Evolutionary conservation across 2,113 vertebrate genomes (phyloP).

Genomic region (Candoia aspera): DNA sequence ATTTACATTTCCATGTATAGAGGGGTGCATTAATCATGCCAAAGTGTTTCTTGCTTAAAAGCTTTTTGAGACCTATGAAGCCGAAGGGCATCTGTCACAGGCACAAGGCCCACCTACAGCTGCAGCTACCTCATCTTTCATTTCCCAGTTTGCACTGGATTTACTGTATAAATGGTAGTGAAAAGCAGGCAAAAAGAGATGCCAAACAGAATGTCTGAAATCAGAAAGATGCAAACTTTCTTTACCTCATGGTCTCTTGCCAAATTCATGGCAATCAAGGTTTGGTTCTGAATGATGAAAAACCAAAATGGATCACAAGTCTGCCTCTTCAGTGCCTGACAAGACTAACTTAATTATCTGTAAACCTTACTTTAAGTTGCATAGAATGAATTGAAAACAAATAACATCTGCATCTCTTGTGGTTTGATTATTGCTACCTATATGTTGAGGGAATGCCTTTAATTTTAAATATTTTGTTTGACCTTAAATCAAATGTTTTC

Average conservation of each 20-base stretch:
- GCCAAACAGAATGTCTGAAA: not conserved
- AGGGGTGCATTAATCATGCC: not conserved
- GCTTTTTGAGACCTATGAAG: not conserved
- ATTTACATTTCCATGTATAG: not conserved
- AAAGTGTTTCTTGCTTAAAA: not conserved
- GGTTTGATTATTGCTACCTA: not conserved
- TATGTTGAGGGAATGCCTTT: not conserved
- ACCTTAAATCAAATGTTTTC: not conserved
- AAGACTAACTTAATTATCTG: not conserved
- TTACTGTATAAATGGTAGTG: not conserved
- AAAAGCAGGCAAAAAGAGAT: not conserved
- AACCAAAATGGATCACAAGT: not conserved
- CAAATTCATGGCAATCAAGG: accelerated
- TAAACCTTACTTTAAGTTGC: not conserved
- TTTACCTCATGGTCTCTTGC: accelerated
- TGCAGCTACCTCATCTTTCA: not conserved
- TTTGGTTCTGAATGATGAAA: not conserved
- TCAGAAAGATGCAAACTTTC: not conserved
- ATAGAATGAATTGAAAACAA: not conserved
- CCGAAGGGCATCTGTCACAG: not conserved
- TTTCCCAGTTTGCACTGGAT: not conserved
- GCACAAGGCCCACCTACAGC: not conserved
- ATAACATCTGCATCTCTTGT: not conserved
- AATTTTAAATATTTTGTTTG: not conserved
- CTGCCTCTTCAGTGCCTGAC: not conserved